Base-by-base conservation (phyloP, 1,140 invertebrate genomes). In the Neodiprion lecontei region DNA sequence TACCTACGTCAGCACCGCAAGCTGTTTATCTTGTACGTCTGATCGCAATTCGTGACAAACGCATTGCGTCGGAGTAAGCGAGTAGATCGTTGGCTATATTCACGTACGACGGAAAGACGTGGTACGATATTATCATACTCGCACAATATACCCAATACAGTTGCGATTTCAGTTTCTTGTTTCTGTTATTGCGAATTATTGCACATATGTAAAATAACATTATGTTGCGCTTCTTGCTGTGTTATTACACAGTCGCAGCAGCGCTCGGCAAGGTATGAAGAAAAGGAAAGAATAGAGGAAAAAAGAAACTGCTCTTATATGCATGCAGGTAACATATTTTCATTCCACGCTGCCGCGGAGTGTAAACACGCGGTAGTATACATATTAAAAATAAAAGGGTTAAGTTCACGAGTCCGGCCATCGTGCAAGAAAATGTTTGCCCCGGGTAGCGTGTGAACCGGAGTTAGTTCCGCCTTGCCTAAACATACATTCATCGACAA, bases 371-470 rank as follows among this genome's bases (percentile, higher is more conserved):
- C 11, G n/a, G 5, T 17, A 4, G 11, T 61, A 61, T 61, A 40
- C 28, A 40, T 61, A 61, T 61, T 61, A 61, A 14, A 61, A 61
- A 61, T 61, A 61, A 61, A 61, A 61, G n/a, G 53, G 53, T 61
- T 61, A 61, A 61, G 53, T 61, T 61, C 53, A 61, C 11, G 11
- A 61, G 53, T 61, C 53, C n/a, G 11, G n/a, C 4, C 53, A 12
- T 17, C 53, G 4, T 17, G 11, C 53, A 12, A 61, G 11, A 17
- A 61, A 61, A 12, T 61, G 53, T 17, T 14, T 61, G 53, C n/a
- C n/a, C 53, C 11, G n/a, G 8, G 53, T 61, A 61, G 53, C 53
- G 53, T 61, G 53, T 61, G 53, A 61, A 61, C 53, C n/a, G 8
- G 53, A 61, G 53, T 17, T 61, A 17, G 11, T 61, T 61, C 53